These are phyloP conservation scores for Caenorhabditis imperialis DNA, from an alignment of 2,888 invertebrate genomes.

Conservation along the genomic window DNA sequence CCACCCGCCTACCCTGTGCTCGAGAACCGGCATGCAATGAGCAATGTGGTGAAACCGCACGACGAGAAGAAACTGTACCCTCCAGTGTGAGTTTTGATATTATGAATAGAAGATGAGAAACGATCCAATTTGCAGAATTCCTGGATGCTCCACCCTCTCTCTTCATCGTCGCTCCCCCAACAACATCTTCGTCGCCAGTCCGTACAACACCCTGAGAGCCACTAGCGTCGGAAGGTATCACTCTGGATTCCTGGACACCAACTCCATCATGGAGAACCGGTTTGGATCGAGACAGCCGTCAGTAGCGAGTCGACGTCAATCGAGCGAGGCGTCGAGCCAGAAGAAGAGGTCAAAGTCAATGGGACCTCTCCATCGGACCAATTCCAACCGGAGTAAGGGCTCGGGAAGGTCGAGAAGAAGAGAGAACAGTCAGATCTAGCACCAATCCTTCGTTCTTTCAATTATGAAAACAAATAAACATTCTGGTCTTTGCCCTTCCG, in stretches of 20 bases:
- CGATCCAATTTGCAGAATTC: slow-evolving; percentile 66
- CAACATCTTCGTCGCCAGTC: slow-evolving; percentile 75
- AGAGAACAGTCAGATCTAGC: slow-evolving; percentile 65
- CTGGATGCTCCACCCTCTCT: slow-evolving; percentile 76
- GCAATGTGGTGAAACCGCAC: slow-evolving; percentile 73
- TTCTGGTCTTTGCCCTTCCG: background rate
- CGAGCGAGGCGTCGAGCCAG: slow-evolving; percentile 55
- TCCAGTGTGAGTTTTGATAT: slow-evolving; percentile 72
- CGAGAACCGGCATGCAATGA: slow-evolving; percentile 76
- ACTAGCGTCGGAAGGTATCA: slow-evolving; percentile 63
- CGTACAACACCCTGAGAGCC: slow-evolving; percentile 77
- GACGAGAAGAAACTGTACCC: slow-evolving; percentile 78
- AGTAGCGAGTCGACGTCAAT: slow-evolving; percentile 52
- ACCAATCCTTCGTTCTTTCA: background rate
- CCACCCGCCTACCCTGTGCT: slow-evolving; percentile 77
- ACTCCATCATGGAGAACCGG: slow-evolving; percentile 56
- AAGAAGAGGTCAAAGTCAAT: slow-evolving; percentile 65
- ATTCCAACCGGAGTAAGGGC: slow-evolving; percentile 54
- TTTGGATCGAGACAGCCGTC: slow-evolving; percentile 46
- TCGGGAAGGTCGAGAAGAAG: slow-evolving; percentile 56
- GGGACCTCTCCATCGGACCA: slow-evolving; percentile 64
- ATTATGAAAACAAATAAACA: slow-evolving; percentile 26
- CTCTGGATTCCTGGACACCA: slow-evolving; percentile 52
- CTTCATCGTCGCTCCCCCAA: slow-evolving; percentile 69
- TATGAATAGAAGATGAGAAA: background rate